A percentile compares a stretch with the other conserved stretches of the same genome.
phyloP scores from a whole-genome alignment of 2,888 invertebrate genomes.

The Agriopis aurantiaria region DNA sequence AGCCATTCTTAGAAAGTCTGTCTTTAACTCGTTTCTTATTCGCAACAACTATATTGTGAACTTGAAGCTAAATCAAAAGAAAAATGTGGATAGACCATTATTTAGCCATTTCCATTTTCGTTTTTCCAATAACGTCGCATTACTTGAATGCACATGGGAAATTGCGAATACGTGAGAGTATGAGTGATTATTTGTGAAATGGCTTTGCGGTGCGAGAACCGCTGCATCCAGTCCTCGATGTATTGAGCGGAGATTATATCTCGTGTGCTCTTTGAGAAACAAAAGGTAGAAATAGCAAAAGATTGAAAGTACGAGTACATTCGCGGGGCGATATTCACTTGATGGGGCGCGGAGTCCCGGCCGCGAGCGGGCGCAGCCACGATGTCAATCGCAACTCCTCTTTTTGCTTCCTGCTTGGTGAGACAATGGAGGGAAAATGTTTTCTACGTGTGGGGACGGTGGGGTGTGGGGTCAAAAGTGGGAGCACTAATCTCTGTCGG shows the following conservation, averaged over 20 bases:
- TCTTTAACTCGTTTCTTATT: conserved; percentile 54
- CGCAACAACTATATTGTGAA: conserved; percentile 51
- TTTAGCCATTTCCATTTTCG: conserved; percentile 45
- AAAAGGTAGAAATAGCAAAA: conserved; percentile 63
- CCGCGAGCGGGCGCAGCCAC: conserved; percentile 53
- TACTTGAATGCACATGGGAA: conserved; percentile 64
- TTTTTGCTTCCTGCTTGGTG: conserved; percentile 76
- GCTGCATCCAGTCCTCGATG: conserved; percentile 43
- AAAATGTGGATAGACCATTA: conserved; percentile 33
- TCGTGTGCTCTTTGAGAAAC: conserved; percentile 59
- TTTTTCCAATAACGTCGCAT: conserved; percentile 57
- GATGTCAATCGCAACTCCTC: conserved; percentile 78
- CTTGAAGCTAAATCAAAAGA: conserved; percentile 27
- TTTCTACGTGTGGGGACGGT: conserved; percentile 73
- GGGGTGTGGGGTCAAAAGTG: conserved; percentile 75
- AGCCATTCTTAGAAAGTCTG: conserved; percentile 50
- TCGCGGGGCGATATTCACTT: conserved; percentile 42
- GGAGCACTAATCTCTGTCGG: conserved; percentile 82
- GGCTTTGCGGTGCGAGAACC: conserved; percentile 57
- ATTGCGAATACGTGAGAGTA: conserved; percentile 65
- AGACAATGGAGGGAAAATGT: conserved; percentile 83
- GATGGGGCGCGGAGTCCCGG: conserved; percentile 40
- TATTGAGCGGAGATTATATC: conserved; percentile 55
- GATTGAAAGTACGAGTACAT: conserved; percentile 45
- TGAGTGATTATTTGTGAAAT: conserved; percentile 63